Percentiles rank a stretch among this genome's conserved stretches.
These are phyloP conservation scores for Sinocyclocheilus rhinocerous DNA, from an alignment of 2,113 vertebrate species.

Conservation along the genomic window DNA sequence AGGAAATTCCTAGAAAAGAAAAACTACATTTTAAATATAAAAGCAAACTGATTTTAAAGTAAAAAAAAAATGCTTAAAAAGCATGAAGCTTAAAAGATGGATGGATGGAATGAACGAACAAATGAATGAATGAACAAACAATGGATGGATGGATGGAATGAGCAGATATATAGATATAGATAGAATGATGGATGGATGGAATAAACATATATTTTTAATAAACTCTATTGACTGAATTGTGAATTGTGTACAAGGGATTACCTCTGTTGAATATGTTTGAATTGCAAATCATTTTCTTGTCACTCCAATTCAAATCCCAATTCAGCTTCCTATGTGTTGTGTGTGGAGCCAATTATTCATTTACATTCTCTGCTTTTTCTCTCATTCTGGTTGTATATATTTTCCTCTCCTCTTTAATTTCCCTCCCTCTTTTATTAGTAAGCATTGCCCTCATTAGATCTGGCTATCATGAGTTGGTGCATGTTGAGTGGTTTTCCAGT, in stretches of 20 bases:
- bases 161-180: no score
- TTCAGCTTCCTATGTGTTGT: neutral
- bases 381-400: neutral
- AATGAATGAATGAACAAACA: no score
- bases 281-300: neutral
- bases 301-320: neutral
- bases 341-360: neutral
- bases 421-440: neutral
- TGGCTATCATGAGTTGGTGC: slow-evolving; percentile 16
- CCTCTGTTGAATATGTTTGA: no score
- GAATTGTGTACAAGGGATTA: no score
- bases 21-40: neutral
- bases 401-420: neutral
- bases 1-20: neutral
- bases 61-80: neutral
- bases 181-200: no score
- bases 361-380: neutral
- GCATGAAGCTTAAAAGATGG: no score
- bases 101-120: no score
- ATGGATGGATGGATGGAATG: no score
- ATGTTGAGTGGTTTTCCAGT: slow-evolving; percentile 28
- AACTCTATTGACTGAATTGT: no score
- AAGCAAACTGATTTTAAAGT: neutral
- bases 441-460: slow-evolving; percentile 14
- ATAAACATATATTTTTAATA: no score